Evolutionary conservation across 2,797 vertebrate species (phyloP).

Genomic region (Hypotaenidia philippensis): DNA sequence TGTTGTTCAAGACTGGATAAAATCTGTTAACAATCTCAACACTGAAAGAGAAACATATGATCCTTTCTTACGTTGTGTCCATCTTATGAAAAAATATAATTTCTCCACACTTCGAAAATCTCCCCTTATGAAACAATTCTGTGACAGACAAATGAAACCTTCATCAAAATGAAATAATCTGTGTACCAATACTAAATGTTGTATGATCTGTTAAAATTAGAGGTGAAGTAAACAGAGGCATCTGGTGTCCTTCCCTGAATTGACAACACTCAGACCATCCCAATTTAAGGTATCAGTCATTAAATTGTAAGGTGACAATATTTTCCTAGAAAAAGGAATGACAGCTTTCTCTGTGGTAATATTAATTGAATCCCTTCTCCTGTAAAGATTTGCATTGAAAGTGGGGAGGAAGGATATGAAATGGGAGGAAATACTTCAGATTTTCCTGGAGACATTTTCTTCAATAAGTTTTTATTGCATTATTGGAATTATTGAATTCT

Average conservation of each 20-base stretch:
- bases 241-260: not conserved
- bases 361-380: not conserved
- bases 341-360: not conserved
- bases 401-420: not conserved
- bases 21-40: not conserved
- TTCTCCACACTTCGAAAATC: not conserved
- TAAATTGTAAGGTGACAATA: not conserved
- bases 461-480: not conserved
- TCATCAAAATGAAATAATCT: not conserved
- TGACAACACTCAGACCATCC: not conserved
- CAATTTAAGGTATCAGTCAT: not conserved
- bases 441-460: not conserved
- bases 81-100: not conserved
- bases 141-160: not conserved
- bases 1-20: not conserved
- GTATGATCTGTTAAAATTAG: not conserved
- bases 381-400: not conserved
- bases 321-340: not conserved
- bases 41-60: not conserved
- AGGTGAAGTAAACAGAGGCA: not conserved
- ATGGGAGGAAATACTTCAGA: not conserved
- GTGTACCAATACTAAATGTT: not conserved
- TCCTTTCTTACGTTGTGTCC: not conserved
- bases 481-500: slow-evolving; percentile 4
- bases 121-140: not conserved